phyloP scores from a whole-genome alignment of 2,797 vertebrate species.

The Tarsius wallacei region DNA sequence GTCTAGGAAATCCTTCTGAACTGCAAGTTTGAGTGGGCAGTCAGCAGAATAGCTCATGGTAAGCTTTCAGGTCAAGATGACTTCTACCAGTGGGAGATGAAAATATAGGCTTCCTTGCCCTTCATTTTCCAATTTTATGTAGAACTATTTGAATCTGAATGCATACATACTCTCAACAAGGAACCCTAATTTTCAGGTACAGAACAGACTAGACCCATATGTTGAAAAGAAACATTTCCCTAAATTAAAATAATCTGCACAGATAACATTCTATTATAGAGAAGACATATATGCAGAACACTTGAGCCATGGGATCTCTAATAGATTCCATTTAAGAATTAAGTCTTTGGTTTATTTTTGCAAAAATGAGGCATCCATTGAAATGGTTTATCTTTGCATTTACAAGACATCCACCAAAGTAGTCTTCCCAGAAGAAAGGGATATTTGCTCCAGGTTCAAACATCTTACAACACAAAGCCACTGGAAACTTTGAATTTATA shows the following conservation, averaged over 20 bases:
- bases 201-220: not conserved
- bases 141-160: slow-evolving; percentile 22
- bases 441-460: slow-evolving; percentile 47
- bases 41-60: not conserved
- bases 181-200: not conserved
- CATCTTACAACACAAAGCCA: not conserved
- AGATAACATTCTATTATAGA: slow-evolving; percentile 20
- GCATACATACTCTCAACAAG: not conserved
- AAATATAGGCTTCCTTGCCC: not conserved
- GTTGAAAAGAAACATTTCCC: slow-evolving; percentile 38
- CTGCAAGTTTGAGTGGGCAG: slow-evolving; percentile 2
- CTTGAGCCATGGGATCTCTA: not conserved
- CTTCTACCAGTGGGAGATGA: not conserved
- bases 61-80: not conserved
- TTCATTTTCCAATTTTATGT: not conserved
- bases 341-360: slow-evolving; percentile 49
- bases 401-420: not conserved
- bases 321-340: not conserved
- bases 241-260: slow-evolving; percentile 22
- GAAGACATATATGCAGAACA: slow-evolving; percentile 33
- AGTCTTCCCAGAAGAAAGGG: slow-evolving; percentile 28
- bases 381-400: slow-evolving; percentile 38
- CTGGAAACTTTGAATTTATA: slow-evolving; percentile 27
- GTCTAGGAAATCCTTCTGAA: not conserved
- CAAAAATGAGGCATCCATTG: not conserved